phyloP scores from a whole-genome alignment of 2,113 vertebrate genomes.

The Chinchilla lanigera region DNA sequence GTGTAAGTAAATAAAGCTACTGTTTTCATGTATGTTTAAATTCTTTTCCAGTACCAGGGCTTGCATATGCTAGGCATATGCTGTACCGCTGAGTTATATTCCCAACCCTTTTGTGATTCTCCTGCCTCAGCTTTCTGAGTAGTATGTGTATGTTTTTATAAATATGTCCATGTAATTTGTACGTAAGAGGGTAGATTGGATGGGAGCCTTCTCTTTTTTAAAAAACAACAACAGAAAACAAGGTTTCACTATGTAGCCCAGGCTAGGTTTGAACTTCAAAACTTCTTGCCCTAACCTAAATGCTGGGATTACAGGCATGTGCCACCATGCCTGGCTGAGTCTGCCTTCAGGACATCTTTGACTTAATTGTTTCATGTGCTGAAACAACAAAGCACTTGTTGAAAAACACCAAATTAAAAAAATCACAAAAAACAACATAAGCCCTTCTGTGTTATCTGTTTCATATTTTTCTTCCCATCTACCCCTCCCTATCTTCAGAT shows the following conservation, averaged over 20 bases:
- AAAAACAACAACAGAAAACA: background rate
- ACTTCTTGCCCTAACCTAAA: background rate
- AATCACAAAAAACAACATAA: background rate
- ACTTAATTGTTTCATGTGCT: constrained; percentile 3
- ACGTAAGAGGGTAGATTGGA: background rate
- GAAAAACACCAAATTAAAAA: background rate
- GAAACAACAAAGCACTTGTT: background rate
- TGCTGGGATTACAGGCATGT: background rate
- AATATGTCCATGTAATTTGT: background rate
- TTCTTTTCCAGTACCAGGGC: background rate
- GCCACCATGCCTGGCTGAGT: background rate
- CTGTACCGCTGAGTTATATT: background rate
- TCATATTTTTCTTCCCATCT: background rate
- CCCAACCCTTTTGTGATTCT: background rate
- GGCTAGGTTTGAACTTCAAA: background rate
- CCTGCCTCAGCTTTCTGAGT: background rate
- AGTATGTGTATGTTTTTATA: background rate
- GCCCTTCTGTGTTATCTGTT: background rate
- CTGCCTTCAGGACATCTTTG: constrained; percentile 25
- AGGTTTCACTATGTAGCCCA: background rate
- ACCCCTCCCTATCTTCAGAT: background rate
- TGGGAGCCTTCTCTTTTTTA: background rate
- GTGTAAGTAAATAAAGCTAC: background rate
- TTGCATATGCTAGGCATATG: background rate
- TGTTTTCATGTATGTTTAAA: background rate